A percentile compares a stretch with the other conserved stretches of the same genome.
phyloP scores from a whole-genome alignment of 2,888 invertebrate genomes.

The Chloromyia formosa region DNA sequence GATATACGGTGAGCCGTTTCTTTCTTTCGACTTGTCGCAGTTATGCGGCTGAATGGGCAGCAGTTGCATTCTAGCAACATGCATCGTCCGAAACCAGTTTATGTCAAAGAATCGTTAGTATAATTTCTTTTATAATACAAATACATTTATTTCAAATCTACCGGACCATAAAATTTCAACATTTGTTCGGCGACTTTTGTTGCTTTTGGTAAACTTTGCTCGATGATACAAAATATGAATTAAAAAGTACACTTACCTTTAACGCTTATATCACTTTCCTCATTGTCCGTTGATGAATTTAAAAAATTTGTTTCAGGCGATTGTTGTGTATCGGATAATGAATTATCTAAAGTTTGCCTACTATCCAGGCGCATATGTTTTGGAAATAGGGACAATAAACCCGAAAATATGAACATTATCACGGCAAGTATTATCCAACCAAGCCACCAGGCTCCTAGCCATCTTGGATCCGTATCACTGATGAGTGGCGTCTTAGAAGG shows the following conservation, averaged over 20 bases:
- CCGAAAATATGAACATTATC: constrained; percentile 69
- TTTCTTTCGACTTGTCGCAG: no score
- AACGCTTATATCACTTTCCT: constrained; percentile 58
- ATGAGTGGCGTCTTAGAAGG: constrained; percentile 70
- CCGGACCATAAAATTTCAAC: no score
- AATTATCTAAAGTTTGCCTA: constrained; percentile 52
- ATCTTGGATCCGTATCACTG: constrained; percentile 70
- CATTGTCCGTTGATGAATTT: constrained; percentile 54
- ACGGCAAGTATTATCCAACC: constrained; percentile 68
- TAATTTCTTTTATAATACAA: no score
- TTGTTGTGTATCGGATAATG: constrained; percentile 57
- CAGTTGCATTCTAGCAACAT: no score
- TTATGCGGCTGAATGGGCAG: no score
- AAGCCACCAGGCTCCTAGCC: constrained; percentile 82
- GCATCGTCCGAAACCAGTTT: no score
- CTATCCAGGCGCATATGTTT: constrained; percentile 58
- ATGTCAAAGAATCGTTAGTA: no score
- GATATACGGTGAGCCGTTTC: no score
- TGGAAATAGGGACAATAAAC: constrained; percentile 74
- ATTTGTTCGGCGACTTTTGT: no score
- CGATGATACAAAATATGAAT: no score
- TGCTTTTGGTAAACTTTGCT: no score
- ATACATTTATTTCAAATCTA: no score
- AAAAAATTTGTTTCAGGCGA: constrained; percentile 45
- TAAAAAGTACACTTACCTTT: neutral